Base-by-base conservation (phyloP, 2,113 vertebrate species). In the Nycticebus coucang region DNA sequence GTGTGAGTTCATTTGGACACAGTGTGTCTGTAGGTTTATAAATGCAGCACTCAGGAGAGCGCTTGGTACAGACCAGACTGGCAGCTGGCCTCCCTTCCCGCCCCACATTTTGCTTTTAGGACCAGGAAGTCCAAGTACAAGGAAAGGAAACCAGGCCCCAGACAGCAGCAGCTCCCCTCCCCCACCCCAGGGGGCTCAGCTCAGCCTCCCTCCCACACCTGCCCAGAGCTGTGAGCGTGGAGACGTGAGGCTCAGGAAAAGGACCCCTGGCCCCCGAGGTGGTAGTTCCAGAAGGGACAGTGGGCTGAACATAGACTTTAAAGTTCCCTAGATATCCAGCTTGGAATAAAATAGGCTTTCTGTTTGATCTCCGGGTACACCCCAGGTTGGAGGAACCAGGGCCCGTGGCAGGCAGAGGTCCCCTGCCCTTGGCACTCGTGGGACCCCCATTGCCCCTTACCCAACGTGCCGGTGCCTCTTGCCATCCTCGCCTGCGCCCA, bases 401-500 rank as follows among this genome's bases (percentile, higher is more conserved):
- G 14, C 17, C 66, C 11, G 0, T 0, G 4, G 17, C 2, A 33
- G 8, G 1, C 0, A 7, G n/a, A 11, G 7, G 1, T 26, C 57
- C 33, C 33, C 17, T 6, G 33, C 7, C n/a, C 9, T 1, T 21
- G 1, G 24, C 12, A 0, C 1, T 24, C 69, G 18, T 24, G 3
- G 21, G 10, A 0, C 2, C n/a, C 33, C 41, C 2, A 22, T 9
- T 1, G 3, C 53, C 60, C 55, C 97, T 97, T 96, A 97, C 97
- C 97, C 97, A 2, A 99, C 93, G 91, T 99, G 99, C 86, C 99
- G 98, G 19, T 97, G 96, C 79, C 99, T 98, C 66, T 98, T 98
- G 95, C 96, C 98, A 95, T 99, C 99, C 62, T 99, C 99, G 84
- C 99, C 99, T 96, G 99, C 99, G 66, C 99, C 99, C 96, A 99